Percentiles rank a stretch among this genome's conserved stretches.
phyloP scores from a whole-genome alignment of 1,140 invertebrate species.

The Phymorhynchus buccinoides region DNA sequence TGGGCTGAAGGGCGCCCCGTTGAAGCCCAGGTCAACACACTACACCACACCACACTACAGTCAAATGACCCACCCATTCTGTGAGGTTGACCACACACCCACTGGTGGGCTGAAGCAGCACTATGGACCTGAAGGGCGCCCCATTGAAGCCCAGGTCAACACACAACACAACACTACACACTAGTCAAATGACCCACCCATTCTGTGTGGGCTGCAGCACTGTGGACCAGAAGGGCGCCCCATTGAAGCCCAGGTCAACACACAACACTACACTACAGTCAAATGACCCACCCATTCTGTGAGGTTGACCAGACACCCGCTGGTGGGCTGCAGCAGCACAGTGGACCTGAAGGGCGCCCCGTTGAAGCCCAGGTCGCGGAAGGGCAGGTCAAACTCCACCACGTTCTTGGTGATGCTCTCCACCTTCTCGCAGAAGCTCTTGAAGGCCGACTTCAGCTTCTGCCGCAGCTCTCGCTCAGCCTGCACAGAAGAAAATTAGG shows the following conservation, averaged over 20 bases:
- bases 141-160: conserved; percentile 95
- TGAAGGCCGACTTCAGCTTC: conserved; percentile 97
- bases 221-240: conserved; percentile 96
- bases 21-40: conserved; percentile 89
- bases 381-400: conserved; percentile 98
- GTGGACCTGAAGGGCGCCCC: conserved; percentile 98
- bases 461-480: conserved; percentile 96
- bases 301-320: conserved; percentile 95
- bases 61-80: conserved; percentile 90
- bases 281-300: conserved; percentile 92
- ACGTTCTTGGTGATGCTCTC: conserved; percentile 96
- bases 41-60: too few species aligned
- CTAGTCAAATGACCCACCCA: too few species aligned
- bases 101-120: conserved; percentile 96
- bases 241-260: conserved; percentile 93
- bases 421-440: conserved; percentile 98
- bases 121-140: conserved; percentile 96
- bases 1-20: conserved; percentile 96
- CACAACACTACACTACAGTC: too few species aligned
- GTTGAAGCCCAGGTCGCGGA: conserved; percentile 96
- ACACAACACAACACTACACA: neutral
- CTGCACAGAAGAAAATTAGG: too few species aligned
- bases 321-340: conserved; percentile 96
- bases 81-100: conserved; percentile 97
- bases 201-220: conserved; percentile 99